These are phyloP conservation scores for Pelmatolapia mariae DNA, from an alignment of 2,113 vertebrate species.

Conservation along the genomic window DNA sequence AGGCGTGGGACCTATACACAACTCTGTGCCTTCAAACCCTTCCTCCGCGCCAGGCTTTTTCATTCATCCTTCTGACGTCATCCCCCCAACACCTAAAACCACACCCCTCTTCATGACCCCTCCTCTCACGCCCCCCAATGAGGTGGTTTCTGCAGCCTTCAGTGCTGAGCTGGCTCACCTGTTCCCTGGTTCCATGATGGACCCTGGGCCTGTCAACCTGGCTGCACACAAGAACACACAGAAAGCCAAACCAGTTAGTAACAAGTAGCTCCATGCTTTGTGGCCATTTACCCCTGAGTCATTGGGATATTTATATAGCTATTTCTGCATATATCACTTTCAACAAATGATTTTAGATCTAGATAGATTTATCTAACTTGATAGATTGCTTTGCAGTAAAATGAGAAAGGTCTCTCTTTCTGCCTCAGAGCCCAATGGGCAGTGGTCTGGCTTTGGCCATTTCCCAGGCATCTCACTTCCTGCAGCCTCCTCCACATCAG, in stretches of 20 bases:
- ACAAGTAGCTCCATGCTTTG: background rate
- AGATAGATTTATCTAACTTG: background rate
- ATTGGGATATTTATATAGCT: background rate
- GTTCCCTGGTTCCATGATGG: constrained; percentile 94
- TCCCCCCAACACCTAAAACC: constrained; percentile 97
- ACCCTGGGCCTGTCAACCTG: constrained; percentile 87
- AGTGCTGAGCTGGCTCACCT: constrained; percentile 95
- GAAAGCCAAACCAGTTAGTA: constrained; percentile 88
- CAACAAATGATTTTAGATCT: background rate
- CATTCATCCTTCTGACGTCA: constrained; percentile 96
- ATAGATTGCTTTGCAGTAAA: background rate
- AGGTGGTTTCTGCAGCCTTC: constrained; percentile 92
- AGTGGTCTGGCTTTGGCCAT: constrained; percentile 93
- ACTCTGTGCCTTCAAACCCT: constrained; percentile 92
- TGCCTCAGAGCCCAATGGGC: constrained; percentile 83
- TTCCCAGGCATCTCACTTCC: constrained; percentile 97
- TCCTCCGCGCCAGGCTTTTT: constrained; percentile 92
- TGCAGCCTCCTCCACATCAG: constrained; percentile 98
- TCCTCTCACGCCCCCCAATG: constrained; percentile 95
- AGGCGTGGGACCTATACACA: constrained; percentile 87
- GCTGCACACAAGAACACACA: constrained; percentile 89
- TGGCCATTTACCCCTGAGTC: background rate
- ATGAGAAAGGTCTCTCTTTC: background rate
- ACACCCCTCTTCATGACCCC: constrained; percentile 99
- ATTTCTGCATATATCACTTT: background rate